Conservation (phyloP, 2,888 invertebrate genomes). For the Elegia similella region DNA sequence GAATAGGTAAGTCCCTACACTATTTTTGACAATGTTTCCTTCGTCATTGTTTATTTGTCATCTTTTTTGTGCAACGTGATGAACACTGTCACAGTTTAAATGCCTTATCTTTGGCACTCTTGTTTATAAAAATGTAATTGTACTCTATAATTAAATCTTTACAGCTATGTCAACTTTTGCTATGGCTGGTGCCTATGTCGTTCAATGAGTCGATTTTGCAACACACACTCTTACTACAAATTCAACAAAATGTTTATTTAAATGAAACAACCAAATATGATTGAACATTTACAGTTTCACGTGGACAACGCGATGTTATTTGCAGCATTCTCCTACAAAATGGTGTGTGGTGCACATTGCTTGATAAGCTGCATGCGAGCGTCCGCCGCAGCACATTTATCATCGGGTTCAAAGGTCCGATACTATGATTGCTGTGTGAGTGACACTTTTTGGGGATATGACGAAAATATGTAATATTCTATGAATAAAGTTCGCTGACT, state of each 20-base stretch:
- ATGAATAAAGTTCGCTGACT: not conserved
- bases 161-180: no score
- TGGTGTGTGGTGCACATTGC: constrained; percentile 33
- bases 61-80: no score
- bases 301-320: constrained; percentile 19
- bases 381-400: constrained; percentile 55
- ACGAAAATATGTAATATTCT: not conserved
- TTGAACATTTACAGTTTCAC: constrained; percentile 13
- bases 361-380: constrained; percentile 61
- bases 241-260: not conserved
- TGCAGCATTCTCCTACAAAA: constrained; percentile 36
- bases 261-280: constrained; percentile 15
- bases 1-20: no score
- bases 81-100: no score
- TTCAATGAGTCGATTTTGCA: no score
- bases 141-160: no score
- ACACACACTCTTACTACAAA: no score
- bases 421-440: constrained; percentile 43
- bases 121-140: no score
- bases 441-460: constrained; percentile 28
- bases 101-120: no score
- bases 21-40: no score
- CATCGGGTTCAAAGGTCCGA: constrained; percentile 66
- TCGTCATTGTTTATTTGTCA: no score
- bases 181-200: no score